Evolutionary conservation across 2,888 invertebrate species (phyloP), one percentile per base, ranked within the genome.

Genomic region (Limnephilus marmoratus): DNA sequence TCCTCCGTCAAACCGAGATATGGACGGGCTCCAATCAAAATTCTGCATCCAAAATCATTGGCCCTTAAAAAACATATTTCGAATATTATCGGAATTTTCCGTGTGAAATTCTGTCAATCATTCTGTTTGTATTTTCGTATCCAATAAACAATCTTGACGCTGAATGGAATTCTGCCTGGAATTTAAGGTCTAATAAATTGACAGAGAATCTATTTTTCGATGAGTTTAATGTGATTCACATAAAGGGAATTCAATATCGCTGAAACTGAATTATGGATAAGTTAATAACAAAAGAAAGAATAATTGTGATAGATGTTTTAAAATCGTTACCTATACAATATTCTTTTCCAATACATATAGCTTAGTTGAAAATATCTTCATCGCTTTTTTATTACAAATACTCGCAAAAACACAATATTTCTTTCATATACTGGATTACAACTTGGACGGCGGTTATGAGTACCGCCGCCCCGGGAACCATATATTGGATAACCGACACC

Each of bases 61-160:
- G 68, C 24, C 68, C 68, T 68, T 68, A 68, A 24, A 9, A n/a
- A 68, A 68, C 24, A 68, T 68, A 68, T 68, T 24, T 68, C 68
- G 68, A 68, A 68, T 68, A 24, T 68, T n/a, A 24, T 7, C 68
- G 68, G 68, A 68, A 68, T 68, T 24, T 68, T 68, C 53, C 68
- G 68, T 68, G 68, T 68, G 68, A 68, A 68, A 68, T n/a, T 68
- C 68, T 68, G 68, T 68, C 68, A 68, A 68, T 68, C 68, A 68
- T 68, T 68, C 68, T n/a, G 68, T 68, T 68, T 68, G 68, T 68
- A 68, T 68, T 24, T 68, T 68, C 68, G 68, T 68, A 68, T 68
- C 68, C 24, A 68, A 68, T 68, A 68, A 68, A 68, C 68, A 68
- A 68, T 68, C 68, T 68, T 68, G 68, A 7, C 68, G 0, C 68